Conservation (phyloP, 2,113 vertebrate genomes). For the Semnornis frantzii region DNA sequence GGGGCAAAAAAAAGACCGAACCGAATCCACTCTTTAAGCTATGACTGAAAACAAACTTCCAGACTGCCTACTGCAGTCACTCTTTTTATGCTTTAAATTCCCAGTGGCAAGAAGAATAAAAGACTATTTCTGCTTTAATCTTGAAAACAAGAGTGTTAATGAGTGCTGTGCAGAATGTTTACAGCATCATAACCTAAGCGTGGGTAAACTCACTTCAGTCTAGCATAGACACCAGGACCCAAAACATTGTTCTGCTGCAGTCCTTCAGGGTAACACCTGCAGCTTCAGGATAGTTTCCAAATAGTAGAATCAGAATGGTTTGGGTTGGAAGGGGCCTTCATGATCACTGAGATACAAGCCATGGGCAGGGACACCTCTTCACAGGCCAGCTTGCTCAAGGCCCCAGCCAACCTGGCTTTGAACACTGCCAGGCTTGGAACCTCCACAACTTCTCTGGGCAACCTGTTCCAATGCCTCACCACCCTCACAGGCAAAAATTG, state of each 20-base stretch:
- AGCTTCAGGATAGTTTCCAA: neutral
- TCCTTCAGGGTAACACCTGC: neutral
- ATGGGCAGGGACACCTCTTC: no score
- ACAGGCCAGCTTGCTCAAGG: no score
- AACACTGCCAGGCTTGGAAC: no score
- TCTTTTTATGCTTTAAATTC: neutral
- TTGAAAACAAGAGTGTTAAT: neutral
- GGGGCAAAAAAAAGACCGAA: neutral
- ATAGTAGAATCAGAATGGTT: neutral
- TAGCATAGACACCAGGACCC: neutral
- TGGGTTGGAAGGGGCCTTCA: no score
- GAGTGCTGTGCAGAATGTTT: neutral
- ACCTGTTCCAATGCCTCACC: no score
- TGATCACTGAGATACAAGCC: no score
- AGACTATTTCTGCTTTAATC: neutral
- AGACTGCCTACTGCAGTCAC: neutral
- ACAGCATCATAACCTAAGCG: neutral
- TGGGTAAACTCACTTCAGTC: neutral
- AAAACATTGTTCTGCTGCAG: neutral
- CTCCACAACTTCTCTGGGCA: no score
- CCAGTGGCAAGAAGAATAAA: neutral
- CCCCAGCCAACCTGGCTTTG: no score
- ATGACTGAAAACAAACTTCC: neutral
- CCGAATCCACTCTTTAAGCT: neutral
- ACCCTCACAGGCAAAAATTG: no score